A percentile compares a stretch with the other conserved stretches of the same genome.
Conservation (phyloP, 2,888 invertebrate genomes). For the Mycogona germanica region DNA sequence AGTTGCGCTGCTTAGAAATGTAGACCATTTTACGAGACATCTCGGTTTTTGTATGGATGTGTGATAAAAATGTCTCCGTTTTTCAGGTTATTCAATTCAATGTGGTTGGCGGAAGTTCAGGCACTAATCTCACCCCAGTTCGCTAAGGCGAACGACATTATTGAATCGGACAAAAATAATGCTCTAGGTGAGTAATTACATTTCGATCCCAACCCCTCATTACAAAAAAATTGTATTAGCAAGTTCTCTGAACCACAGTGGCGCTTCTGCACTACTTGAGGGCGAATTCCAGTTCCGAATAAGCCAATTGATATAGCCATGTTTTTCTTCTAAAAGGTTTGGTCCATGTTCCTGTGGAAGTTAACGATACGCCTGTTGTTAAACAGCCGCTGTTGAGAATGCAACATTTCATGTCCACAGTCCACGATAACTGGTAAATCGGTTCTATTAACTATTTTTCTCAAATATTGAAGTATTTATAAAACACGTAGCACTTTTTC, state of each 20-base stretch:
- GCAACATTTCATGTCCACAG: constrained; percentile 64
- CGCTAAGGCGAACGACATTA: constrained; percentile 53
- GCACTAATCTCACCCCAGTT: constrained; percentile 41
- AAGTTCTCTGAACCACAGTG: too few species aligned
- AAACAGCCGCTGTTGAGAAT: constrained; percentile 54
- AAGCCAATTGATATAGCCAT: neutral
- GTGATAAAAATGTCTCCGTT: neutral
- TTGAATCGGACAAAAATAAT: constrained; percentile 62
- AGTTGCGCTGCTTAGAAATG: constrained; percentile 29
- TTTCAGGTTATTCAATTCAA: constrained; percentile 53
- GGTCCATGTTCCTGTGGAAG: constrained; percentile 4
- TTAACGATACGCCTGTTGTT: constrained; percentile 16
- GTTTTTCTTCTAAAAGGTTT: neutral
- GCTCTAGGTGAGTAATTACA: constrained; percentile 47
- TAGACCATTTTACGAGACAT: constrained; percentile 8
- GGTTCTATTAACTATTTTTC: neutral
- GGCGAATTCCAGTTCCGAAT: too few species aligned
- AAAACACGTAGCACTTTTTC: neutral
- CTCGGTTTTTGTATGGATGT: neutral
- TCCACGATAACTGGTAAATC: constrained; percentile 55
- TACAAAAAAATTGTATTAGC: too few species aligned
- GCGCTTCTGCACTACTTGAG: too few species aligned
- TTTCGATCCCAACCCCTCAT: constrained; percentile 5
- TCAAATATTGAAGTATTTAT: neutral
- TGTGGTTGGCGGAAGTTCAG: constrained; percentile 59